Conservation (phyloP, 2,797 vertebrate species). For the Cyprinella venusta region DNA sequence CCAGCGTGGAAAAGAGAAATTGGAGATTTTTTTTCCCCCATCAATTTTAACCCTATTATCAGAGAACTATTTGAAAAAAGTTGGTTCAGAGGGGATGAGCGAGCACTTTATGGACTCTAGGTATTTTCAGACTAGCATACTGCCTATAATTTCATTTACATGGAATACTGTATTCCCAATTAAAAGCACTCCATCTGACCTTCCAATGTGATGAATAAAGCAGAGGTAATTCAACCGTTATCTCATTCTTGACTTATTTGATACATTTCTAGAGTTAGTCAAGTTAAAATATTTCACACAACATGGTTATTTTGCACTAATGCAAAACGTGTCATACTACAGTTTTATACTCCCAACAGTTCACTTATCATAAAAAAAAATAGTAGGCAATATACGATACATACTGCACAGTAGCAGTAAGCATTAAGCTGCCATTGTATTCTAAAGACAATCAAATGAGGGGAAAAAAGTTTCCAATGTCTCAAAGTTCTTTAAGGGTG, state of each 20-base stretch:
- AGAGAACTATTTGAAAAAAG: constrained; percentile 17
- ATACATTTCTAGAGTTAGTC: neutral
- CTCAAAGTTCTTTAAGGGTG: neutral
- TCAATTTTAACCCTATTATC: constrained; percentile 9
- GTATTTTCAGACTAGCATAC: neutral
- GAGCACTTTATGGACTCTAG: neutral
- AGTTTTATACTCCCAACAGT: neutral
- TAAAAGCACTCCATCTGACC: neutral
- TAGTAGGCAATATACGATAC: constrained; percentile 35
- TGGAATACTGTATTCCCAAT: neutral
- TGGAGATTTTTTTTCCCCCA: neutral
- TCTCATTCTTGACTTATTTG: neutral
- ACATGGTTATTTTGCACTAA: neutral
- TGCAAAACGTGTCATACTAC: neutral
- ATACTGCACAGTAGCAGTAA: neutral
- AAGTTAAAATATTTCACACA: neutral
- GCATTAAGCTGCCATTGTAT: neutral
- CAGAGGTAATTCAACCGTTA: neutral
- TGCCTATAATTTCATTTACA: neutral
- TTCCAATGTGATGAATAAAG: neutral
- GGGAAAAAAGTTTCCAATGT: neutral
- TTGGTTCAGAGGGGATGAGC: neutral
- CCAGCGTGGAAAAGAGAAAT: constrained; percentile 54
- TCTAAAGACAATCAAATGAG: constrained; percentile 1
- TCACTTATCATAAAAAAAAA: neutral